Evolutionary conservation across 2,113 vertebrate genomes (phyloP).

Genomic region (Tonatia bakeri): DNA sequence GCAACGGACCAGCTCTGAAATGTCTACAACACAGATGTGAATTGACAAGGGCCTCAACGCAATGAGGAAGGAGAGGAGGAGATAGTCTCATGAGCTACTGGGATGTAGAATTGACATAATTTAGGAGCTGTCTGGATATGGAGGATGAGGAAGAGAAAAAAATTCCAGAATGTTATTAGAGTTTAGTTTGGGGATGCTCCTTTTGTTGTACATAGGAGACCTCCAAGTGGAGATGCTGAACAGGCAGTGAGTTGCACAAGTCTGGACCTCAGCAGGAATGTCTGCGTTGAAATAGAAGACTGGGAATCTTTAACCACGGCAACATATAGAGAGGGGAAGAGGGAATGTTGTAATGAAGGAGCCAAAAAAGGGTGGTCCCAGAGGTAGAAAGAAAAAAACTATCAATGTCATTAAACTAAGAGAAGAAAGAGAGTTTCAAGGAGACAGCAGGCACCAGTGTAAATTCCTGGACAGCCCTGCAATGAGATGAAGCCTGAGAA

Average conservation of each 20-base stretch:
- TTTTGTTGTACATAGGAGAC: not conserved
- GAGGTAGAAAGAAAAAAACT: not conserved
- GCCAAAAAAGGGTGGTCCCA: not conserved
- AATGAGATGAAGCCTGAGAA: not conserved
- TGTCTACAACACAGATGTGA: not conserved
- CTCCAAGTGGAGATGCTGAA: not conserved
- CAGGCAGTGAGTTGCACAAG: not conserved
- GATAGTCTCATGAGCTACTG: not conserved
- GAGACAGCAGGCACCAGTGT: not conserved
- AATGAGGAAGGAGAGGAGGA: not conserved
- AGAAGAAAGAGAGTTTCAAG: not conserved
- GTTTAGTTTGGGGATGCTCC: not conserved
- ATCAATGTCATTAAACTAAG: not conserved
- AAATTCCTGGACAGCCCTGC: not conserved
- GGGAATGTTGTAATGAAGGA: not conserved
- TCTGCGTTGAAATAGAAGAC: not conserved
- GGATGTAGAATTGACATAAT: not conserved
- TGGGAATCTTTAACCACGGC: not conserved
- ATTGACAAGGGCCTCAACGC: not conserved
- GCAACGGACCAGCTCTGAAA: not conserved
- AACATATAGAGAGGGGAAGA: not conserved
- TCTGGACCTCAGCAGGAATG: not conserved
- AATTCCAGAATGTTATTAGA: not conserved
- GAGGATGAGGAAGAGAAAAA: not conserved
- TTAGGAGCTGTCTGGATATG: not conserved